Base-by-base conservation (phyloP, 2,797 vertebrate species). In the Paramormyrops hopkinsi region DNA sequence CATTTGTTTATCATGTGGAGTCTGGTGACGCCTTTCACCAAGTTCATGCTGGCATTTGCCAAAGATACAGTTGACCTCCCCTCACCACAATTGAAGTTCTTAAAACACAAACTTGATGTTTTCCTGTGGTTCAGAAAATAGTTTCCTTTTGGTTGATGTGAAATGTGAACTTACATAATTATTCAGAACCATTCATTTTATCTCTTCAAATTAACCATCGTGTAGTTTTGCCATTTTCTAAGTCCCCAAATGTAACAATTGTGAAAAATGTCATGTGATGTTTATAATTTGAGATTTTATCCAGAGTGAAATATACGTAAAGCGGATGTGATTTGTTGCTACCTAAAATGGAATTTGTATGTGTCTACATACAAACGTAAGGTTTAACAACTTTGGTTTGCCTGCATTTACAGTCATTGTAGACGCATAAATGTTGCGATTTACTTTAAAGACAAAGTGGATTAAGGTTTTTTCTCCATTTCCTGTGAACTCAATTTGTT, bases 321-420 rank as follows among this genome's bases (percentile, higher is more conserved):
- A 79, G 84, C 69, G 7, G 62, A 87, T 79, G 88, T 82, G 53
- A 88, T 82, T 44, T 62, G 54, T 88, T 82, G 50, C 44, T 73
- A 37, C 54, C 54, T 56, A n/a, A 89, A 62, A 65, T 54, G 62
- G 62, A 14, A 69, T 69, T 69, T 69, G 62, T 69, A 76, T 44
- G 73, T 89, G 48, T 33, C 86, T 25, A 69, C 53, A 88, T 37
- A 84, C 69, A 90, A 83, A 84, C 33, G 33, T 87, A 86, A 17
- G 88, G 17, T 65, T 53, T 62, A 90, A 79, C 87, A 37, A 54
- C 76, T 37, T 65, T n/a, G 25, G 87, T 88, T 44, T 29, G 84
- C 62, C 73, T 89, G 89, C 86, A 88, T 88, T 90, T 65, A 82
- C 84, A 48, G 51, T 90, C 59, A 85, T 59, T 84, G 44, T 87